Evolutionary conservation across 2,888 invertebrate genomes (phyloP), one percentile per base, ranked within the genome.

Genomic region (Plebejus melissa): DNA sequence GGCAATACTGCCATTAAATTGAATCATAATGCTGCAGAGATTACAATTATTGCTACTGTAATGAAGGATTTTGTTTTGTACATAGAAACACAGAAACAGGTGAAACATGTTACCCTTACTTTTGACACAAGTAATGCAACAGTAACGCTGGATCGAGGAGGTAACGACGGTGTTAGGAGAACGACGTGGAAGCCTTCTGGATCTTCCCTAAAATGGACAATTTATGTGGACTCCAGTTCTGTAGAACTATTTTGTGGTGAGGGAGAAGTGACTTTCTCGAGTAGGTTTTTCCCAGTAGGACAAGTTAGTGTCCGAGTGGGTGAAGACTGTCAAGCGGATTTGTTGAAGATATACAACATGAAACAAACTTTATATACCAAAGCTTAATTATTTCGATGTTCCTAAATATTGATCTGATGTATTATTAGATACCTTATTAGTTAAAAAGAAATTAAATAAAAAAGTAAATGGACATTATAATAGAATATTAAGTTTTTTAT

Each of bases 131-230:
- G 46, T 1, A 74, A 78, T 4, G 83, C 84, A 32, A 81, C 75
- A 4, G 82, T 90, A 1, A 82, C 84, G 0, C 81, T 91, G 0
- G 81, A 89, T 72, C 86, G 90, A 1, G 89, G 89, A 32, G 88
- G 88, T 5, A 71, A 81, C 1, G 88, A 90, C 77, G 88, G 86
- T 1, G 74, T 87, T 0, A 84, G 90, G 0, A 83, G 85, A 16
- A 85, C 89, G 0, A 76, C 81, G 13, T 90, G 88, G 87, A 84
- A 78, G 4, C 89, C 90, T 3, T 28, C 13, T 54, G 76, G 76
- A 38, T 9, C 4, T 6, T 70, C 74, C 70, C 46, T 80, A 50
- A 36, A 76, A 57, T 77, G 79, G 78, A 77, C 71, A 54, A 74
- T 77, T 13, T 79, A 74, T 41, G 57, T 81, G 6, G 82, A 82